phyloP scores from a whole-genome alignment of 2,888 invertebrate species.

The Notocelia uddmanniana region DNA sequence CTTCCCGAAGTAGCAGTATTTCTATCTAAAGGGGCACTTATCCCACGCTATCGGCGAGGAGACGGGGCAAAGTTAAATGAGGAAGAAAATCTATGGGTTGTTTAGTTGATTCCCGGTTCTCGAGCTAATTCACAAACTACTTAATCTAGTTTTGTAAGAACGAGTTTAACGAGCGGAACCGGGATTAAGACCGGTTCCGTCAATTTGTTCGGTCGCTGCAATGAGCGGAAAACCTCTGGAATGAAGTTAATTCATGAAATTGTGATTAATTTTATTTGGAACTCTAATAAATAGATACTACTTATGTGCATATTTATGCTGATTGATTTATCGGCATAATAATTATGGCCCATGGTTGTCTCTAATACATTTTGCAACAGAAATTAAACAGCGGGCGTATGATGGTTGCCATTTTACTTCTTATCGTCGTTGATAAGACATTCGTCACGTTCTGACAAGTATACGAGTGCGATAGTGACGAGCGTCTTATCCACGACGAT shows the following conservation, averaged over 20 bases:
- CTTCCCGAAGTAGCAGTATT: conserved; percentile 56
- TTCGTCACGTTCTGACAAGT: no score
- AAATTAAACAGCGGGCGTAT: no score
- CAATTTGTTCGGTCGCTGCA: conserved; percentile 33
- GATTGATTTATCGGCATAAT: no score
- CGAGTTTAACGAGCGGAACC: conserved; percentile 62
- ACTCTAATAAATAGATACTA: neutral
- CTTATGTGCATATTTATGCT: no score
- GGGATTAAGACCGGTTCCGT: conserved; percentile 54
- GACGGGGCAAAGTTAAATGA: conserved; percentile 72
- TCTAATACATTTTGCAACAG: no score
- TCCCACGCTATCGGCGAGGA: conserved; percentile 57
- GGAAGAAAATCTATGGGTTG: conserved; percentile 74
- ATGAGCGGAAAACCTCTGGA: conserved; percentile 1
- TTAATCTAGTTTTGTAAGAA: conserved; percentile 62
- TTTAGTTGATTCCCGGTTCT: conserved; percentile 66
- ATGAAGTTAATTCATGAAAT: conserved; percentile 30
- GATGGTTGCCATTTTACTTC: no score
- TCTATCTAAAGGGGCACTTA: conserved; percentile 57
- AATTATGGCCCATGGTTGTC: no score
- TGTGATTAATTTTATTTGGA: neutral
- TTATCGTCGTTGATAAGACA: no score
- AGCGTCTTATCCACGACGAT: no score
- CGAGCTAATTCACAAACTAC: conserved; percentile 71
- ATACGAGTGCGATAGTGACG: no score